These are phyloP conservation scores for Syrmaticus mikado DNA, from an alignment of 2,113 vertebrate genomes.

Conservation along the genomic window DNA sequence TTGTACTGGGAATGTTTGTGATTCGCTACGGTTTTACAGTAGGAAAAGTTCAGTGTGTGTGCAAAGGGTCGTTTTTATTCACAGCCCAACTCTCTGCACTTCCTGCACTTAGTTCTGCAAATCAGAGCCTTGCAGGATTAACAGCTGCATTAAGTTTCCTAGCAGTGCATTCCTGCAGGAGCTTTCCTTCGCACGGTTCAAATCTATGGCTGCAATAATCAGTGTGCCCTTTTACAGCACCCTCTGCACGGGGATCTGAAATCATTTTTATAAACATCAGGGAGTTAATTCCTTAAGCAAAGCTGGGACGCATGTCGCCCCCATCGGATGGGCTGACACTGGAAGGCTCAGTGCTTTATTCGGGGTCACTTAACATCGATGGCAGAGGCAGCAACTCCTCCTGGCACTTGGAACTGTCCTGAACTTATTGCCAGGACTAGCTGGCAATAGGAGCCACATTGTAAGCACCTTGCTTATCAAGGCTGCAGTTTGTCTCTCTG, in stretches of 20 bases:
- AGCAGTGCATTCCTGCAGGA: neutral
- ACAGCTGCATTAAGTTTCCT: constrained; percentile 12
- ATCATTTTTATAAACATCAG: neutral
- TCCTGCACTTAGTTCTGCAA: neutral
- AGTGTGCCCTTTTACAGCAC: constrained; percentile 2
- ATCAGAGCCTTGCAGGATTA: constrained; percentile 41
- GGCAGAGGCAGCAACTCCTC: neutral
- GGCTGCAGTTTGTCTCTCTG: neutral
- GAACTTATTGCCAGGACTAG: constrained; percentile 5
- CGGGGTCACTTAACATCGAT: neutral
- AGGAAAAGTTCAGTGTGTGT: neutral
- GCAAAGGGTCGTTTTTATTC: constrained; percentile 7
- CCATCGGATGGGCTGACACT: constrained; percentile 16
- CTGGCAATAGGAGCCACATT: neutral
- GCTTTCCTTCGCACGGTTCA: neutral
- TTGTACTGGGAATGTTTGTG: neutral
- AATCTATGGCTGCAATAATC: neutral
- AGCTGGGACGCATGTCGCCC: neutral
- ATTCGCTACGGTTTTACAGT: neutral
- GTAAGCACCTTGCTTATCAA: neutral
- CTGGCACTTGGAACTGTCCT: neutral
- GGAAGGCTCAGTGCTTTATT: constrained; percentile 31
- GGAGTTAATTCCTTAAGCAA: constrained; percentile 48
- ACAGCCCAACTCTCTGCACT: neutral
- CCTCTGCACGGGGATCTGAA: neutral